Evolutionary conservation across 2,888 invertebrate species (phyloP).

Genomic region (Mimumesa dahlbomi): DNA sequence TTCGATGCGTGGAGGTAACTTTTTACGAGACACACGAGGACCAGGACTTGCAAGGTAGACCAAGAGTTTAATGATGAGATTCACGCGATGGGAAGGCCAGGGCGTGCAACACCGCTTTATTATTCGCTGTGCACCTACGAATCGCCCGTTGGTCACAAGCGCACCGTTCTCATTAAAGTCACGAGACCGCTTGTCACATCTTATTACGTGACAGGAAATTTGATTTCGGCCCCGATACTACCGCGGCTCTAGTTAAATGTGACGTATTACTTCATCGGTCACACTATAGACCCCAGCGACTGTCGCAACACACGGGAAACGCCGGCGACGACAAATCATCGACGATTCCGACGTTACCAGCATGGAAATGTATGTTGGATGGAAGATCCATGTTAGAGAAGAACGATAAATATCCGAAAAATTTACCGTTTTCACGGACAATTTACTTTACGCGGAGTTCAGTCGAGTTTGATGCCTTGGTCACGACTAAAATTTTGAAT

Average conservation of each 20-base stretch:
- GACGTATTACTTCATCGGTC: slow-evolving; percentile 68
- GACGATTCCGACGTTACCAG: neutral
- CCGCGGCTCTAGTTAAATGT: slow-evolving; percentile 65
- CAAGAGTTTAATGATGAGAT: slow-evolving; percentile 56
- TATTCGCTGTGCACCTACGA: slow-evolving; percentile 48
- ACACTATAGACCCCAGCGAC: slow-evolving; percentile 50
- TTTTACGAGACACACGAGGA: slow-evolving; percentile 41
- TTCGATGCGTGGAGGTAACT: slow-evolving; percentile 39
- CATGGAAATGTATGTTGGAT: neutral
- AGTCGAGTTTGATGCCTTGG: too few species aligned
- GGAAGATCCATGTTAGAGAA: too few species aligned
- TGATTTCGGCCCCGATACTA: slow-evolving; percentile 68
- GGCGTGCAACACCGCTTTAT: slow-evolving; percentile 43
- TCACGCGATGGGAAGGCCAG: slow-evolving; percentile 59
- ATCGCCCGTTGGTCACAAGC: slow-evolving; percentile 49
- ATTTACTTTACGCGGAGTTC: too few species aligned
- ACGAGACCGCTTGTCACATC: slow-evolving; percentile 77
- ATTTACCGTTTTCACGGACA: too few species aligned
- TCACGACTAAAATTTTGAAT: too few species aligned
- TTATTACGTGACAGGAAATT: slow-evolving; percentile 75
- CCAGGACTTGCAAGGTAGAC: slow-evolving; percentile 24
- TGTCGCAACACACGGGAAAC: slow-evolving; percentile 17
- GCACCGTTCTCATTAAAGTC: slow-evolving; percentile 62
- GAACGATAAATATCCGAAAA: too few species aligned
- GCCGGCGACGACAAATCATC: slow-evolving; percentile 32